Percentiles rank a stretch among this genome's conserved stretches.
Evolutionary conservation across 2,888 invertebrate species (phyloP).

Genomic region (Disparrhopalites patrizii): DNA sequence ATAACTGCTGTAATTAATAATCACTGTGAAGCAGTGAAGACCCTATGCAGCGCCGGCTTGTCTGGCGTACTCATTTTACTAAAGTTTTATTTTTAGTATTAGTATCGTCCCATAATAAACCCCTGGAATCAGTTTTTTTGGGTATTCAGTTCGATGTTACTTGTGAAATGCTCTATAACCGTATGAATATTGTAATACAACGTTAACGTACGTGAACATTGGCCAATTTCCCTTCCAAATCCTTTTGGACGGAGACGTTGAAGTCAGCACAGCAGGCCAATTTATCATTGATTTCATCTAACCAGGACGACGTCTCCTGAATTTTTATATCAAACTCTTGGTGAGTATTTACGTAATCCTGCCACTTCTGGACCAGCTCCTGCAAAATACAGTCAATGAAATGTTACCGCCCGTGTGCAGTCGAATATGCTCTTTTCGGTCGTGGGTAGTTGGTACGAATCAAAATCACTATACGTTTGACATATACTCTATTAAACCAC

Average conservation of each 20-base stretch:
- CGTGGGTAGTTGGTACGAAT: background rate
- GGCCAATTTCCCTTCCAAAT: constrained; percentile 77
- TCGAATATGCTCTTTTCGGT: background rate
- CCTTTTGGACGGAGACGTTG: constrained; percentile 75
- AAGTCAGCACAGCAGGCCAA: constrained; percentile 81
- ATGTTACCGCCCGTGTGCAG: background rate
- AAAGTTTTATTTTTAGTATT: no score
- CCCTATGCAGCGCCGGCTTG: no score
- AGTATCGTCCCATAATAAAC: no score
- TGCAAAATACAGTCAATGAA: constrained; percentile 40
- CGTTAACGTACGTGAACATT: constrained; percentile 61
- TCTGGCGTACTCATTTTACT: no score
- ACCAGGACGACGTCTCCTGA: constrained; percentile 76
- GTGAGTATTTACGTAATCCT: constrained; percentile 80
- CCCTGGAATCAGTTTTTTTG: no score
- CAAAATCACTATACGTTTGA: background rate
- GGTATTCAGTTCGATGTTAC: no score
- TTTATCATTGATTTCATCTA: constrained; percentile 75
- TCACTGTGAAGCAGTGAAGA: no score
- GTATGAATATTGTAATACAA: no score
- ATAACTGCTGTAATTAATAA: no score
- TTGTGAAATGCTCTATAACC: no score
- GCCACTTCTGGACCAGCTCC: constrained; percentile 86
- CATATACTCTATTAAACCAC: background rate
- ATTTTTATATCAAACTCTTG: constrained; percentile 80